Conservation (phyloP, 1,140 invertebrate species). For the Camponotus floridanus region DNA sequence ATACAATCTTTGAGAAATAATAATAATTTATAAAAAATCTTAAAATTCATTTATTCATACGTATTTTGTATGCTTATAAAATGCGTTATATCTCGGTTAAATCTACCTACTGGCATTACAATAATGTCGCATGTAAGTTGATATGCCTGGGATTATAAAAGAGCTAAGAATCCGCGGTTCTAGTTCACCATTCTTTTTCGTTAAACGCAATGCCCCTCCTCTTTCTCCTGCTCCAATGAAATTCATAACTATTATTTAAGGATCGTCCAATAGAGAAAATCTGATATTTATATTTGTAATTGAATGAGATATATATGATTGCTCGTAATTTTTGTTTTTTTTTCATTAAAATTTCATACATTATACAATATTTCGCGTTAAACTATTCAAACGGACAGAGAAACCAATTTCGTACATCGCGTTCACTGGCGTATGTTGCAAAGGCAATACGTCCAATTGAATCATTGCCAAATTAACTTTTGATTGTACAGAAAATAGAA, state of each 20-base stretch:
- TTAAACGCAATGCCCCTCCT: slow-evolving; percentile 46
- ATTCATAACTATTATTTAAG: slow-evolving; percentile 76
- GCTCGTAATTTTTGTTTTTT: neutral
- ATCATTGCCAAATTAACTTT: slow-evolving; percentile 83
- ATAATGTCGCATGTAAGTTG: slow-evolving; percentile 80
- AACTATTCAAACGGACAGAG: slow-evolving; percentile 74
- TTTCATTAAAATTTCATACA: neutral
- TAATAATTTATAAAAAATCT: neutral
- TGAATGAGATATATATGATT: neutral
- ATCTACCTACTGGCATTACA: slow-evolving; percentile 72
- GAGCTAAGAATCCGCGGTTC: slow-evolving; percentile 58
- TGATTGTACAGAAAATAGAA: slow-evolving; percentile 80
- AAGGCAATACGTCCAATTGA: slow-evolving; percentile 85
- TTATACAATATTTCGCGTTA: slow-evolving; percentile 65
- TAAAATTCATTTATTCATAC: neutral
- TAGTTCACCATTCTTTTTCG: slow-evolving; percentile 70
- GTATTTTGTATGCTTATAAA: neutral
- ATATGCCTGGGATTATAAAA: slow-evolving; percentile 82
- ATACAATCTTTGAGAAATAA: neutral
- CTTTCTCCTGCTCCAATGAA: slow-evolving; percentile 44
- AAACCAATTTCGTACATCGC: slow-evolving; percentile 83
- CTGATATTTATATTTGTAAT: neutral
- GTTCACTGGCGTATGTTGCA: slow-evolving; percentile 83
- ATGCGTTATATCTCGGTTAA: slow-evolving; percentile 69
- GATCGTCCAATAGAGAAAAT: neutral